Percentiles rank a stretch among this genome's conserved stretches.
phyloP scores from a whole-genome alignment of 2,797 vertebrate genomes.

The Halcyon smyrnensis region DNA sequence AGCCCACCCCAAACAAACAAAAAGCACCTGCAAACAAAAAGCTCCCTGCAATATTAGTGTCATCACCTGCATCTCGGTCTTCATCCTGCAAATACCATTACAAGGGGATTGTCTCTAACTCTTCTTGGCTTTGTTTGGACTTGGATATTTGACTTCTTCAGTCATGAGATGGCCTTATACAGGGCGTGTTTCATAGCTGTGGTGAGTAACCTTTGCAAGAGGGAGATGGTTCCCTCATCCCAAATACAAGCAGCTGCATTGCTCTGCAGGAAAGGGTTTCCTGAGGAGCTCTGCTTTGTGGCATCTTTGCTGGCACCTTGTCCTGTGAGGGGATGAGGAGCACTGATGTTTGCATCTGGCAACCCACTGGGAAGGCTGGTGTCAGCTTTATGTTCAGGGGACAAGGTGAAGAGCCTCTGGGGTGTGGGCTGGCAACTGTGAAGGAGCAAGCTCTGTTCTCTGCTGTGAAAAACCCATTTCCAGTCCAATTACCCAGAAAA shows the following conservation, averaged over 20 bases:
- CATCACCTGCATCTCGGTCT: background rate
- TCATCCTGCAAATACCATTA: background rate
- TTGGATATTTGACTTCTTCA: background rate
- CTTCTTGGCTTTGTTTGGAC: background rate
- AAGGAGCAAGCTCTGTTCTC: background rate
- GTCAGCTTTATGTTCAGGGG: background rate
- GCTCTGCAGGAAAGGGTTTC: background rate
- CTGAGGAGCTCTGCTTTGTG: background rate
- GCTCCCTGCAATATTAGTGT: background rate
- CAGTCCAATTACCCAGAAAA: constrained; percentile 44
- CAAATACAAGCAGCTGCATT: background rate
- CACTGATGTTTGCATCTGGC: background rate
- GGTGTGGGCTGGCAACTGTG: background rate
- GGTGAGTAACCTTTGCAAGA: background rate
- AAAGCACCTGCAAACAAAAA: background rate
- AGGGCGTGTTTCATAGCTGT: rapidly evolving
- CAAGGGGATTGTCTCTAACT: background rate
- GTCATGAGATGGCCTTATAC: rapidly evolving
- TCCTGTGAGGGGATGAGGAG: background rate
- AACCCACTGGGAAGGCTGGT: background rate
- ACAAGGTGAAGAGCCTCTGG: background rate
- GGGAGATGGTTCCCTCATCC: background rate
- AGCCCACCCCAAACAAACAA: background rate
- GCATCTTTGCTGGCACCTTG: background rate
- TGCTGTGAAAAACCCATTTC: constrained; percentile 21